Evolutionary conservation across 2,113 vertebrate species (phyloP), one percentile per base, ranked within the genome.

Genomic region (Aptenodytes patagonicus): DNA sequence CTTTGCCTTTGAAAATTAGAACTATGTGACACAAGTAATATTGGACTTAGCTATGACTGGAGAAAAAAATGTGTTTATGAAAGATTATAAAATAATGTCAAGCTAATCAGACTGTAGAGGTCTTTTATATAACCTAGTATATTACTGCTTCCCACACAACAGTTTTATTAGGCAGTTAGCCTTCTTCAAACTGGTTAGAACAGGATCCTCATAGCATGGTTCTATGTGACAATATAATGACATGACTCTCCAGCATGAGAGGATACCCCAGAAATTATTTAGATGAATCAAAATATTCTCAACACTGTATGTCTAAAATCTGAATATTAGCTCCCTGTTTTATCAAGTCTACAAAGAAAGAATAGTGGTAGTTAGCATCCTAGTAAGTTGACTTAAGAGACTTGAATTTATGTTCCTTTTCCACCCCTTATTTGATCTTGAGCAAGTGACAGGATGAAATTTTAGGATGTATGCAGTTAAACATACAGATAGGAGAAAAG

Each of bases 401-500:
- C 14, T 40, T 58, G 7, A 28, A 44, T 86, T 90, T 70, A 24
- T 51, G 11, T 55, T 87, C 6, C 21, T 70, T 7, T 76, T 81
- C 36, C 3, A 57, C 20, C 4, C 77, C 7, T 76, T 77, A 19
- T 34, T 65, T 90, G 14, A 55, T 40, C 17, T 46, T 54, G 4
- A 57, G 2, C 21, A 87, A 89, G 47, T 58, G 40, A 36, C 4
- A 44, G 17, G 22, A 57, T 13, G 4, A 46, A 26, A 40, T 31
- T 66, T 87, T 87, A 81, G 10, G 38, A 71, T 79, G 12, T 17
- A 13, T 36, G 3, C 16, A 79, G 34, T 25, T 57, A 82, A 69
- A 72, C 19, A 20, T 16, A 49, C 10, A 22, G 25, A 15, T 2
- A 55, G 13, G 31, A 83, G 3, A 4, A 1, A 0, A 25, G 6